Base-by-base conservation (phyloP, 2,888 invertebrate species). In the Hypercompe scribonia region DNA sequence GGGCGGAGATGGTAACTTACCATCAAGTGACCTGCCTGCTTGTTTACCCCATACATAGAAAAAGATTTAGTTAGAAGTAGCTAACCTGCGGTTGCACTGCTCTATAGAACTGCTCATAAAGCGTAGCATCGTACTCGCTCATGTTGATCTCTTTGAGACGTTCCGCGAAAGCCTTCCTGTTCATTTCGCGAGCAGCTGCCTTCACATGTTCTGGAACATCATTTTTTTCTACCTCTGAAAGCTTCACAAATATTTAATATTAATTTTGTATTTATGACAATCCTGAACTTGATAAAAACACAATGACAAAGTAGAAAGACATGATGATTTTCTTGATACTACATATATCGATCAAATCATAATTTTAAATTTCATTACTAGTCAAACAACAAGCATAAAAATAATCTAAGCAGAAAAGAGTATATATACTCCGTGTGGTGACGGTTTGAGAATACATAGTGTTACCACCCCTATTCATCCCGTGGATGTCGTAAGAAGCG, bases 101-200 rank as follows among this genome's bases (percentile, higher is more conserved):
- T 66, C 96, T 95, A 72, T 97, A 97, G 90, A 98, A 98, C 89
- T 97, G 97, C 8, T 97, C 97, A 90, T 99, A 99, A 18, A 99
- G 90, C 70, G 97, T 97, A 63, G 98, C 99, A 90, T 99, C 99
- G 90, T 98, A 98, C 84, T 98, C 98, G 85, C 98, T 98, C 99
- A 99, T 99, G 87, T 97, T 97, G 78, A 99, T 99, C 93, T 99
- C 99, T 84, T 97, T 97, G 65, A 99, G 93, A 79, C 98, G 97
- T 83, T 99, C 97, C 85, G 97, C 97, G 89, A 98, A 99, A 0
- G 98, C 99, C 88, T 98, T 98, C 78, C 97, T 96, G 78, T 98
- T 99, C 98, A 99, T 99, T 94, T 99, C 99, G 15, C 98, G 96
- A 0, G 99, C 99, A 18, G 99, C 99, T 86, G 97, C 96, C 88